Evolutionary conservation across 1,140 invertebrate species (phyloP).

Genomic region (Bilobella aurantiaca): DNA sequence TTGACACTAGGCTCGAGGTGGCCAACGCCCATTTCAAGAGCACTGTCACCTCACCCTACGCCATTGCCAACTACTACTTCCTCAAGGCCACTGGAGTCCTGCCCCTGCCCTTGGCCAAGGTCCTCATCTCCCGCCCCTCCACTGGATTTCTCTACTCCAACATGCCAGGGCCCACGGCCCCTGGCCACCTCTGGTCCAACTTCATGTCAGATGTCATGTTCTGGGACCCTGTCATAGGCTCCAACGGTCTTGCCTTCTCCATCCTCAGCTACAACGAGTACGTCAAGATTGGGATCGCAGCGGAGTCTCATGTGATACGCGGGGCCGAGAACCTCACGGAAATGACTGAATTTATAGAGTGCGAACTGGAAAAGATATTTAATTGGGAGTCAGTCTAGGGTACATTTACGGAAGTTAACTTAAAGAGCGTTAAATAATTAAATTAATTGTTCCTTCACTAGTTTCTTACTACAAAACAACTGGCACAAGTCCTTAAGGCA

Average conservation of each 20-base stretch:
- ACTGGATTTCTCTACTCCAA: background rate
- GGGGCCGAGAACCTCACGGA: background rate
- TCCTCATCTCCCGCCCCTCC: background rate
- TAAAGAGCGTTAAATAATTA: too few species aligned
- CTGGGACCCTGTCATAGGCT: background rate
- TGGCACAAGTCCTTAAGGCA: too few species aligned
- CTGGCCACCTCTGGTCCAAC: background rate
- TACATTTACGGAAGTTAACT: too few species aligned
- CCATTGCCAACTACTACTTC: background rate
- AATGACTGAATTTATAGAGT: conserved; percentile 5
- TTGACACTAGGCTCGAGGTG: background rate
- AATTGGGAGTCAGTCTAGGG: background rate
- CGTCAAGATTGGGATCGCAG: background rate
- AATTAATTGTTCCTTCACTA: too few species aligned
- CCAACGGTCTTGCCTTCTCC: background rate
- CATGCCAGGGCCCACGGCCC: background rate
- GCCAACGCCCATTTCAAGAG: conserved; percentile 2
- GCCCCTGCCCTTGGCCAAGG: background rate
- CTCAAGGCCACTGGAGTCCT: background rate
- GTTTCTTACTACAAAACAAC: too few species aligned
- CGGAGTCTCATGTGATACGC: background rate
- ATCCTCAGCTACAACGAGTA: background rate
- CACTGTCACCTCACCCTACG: background rate
- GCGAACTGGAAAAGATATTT: background rate
- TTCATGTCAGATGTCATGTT: conserved; percentile 5